Percentiles rank a stretch among this genome's conserved stretches.
Evolutionary conservation across 2,113 vertebrate species (phyloP).

Genomic region (Canis aureus): DNA sequence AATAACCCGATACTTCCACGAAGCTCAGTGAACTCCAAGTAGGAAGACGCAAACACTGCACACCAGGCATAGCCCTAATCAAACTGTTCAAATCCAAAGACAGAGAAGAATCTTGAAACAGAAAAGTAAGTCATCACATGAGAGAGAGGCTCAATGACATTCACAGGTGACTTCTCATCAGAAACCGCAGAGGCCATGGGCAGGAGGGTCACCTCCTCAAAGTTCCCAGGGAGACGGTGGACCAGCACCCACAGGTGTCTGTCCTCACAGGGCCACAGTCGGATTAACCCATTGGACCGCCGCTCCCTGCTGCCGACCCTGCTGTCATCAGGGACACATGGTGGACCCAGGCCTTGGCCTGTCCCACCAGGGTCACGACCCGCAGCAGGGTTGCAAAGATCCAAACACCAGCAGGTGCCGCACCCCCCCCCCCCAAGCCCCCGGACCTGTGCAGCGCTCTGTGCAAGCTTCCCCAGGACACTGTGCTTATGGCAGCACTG

Average conservation of each 20-base stretch:
- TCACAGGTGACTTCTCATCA: not conserved
- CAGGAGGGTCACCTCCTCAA: not conserved
- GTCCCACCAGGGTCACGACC: not conserved
- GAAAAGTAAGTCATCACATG: not conserved
- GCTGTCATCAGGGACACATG: constrained; percentile 88
- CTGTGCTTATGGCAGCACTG: not conserved
- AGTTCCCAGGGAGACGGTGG: not conserved
- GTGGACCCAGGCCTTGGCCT: constrained; percentile 84
- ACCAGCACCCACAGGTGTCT: constrained; percentile 87
- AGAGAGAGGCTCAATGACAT: not conserved
- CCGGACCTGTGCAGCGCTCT: not conserved
- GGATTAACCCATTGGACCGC: constrained; percentile 89
- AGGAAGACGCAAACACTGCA: not conserved
- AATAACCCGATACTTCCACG: not conserved
- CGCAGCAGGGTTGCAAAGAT: not conserved
- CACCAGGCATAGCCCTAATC: not conserved
- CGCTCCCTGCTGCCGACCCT: constrained; percentile 90
- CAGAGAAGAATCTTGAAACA: not conserved
- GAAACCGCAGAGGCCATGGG: not conserved
- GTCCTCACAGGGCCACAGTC: constrained; percentile 89
- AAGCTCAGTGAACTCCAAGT: not conserved
- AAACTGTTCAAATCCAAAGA: not conserved
- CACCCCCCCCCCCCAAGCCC: not conserved
- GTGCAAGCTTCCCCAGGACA: not conserved
- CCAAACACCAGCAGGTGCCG: no score